These are phyloP conservation scores for Phoebastria nigripes DNA, from an alignment of 2,797 vertebrate genomes.

Conservation along the genomic window DNA sequence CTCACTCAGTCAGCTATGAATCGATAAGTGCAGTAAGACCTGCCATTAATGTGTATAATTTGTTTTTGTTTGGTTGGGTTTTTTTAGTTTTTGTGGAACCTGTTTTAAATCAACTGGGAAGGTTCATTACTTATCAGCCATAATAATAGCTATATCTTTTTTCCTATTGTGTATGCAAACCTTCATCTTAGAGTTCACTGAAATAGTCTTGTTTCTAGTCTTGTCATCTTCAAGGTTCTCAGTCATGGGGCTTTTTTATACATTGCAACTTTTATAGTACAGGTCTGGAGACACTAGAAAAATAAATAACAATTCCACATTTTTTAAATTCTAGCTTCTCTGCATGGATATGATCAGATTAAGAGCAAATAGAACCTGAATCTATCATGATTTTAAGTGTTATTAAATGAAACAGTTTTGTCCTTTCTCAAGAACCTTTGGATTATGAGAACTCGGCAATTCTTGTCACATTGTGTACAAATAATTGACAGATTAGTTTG, in stretches of 20 bases:
- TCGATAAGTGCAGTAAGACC: not conserved
- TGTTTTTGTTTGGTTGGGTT: rapidly evolving
- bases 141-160: not conserved
- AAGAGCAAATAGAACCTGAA: not conserved
- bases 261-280: not conserved
- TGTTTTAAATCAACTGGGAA: not conserved
- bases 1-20: not conserved
- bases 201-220: not conserved
- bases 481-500: not conserved
- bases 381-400: not conserved
- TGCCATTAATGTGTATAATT: not conserved
- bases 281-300: not conserved
- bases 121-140: not conserved
- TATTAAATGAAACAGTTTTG: not conserved
- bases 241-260: not conserved
- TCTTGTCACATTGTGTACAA: not conserved
- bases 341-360: not conserved
- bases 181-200: not conserved
- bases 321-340: not conserved
- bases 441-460: not conserved
- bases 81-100: not conserved
- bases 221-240: not conserved
- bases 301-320: not conserved
- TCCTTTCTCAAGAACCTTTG: not conserved
- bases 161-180: not conserved